Evolutionary conservation across 2,113 vertebrate species (phyloP), one percentile per base, ranked within the genome.

Genomic region (Platycercus adscitus): DNA sequence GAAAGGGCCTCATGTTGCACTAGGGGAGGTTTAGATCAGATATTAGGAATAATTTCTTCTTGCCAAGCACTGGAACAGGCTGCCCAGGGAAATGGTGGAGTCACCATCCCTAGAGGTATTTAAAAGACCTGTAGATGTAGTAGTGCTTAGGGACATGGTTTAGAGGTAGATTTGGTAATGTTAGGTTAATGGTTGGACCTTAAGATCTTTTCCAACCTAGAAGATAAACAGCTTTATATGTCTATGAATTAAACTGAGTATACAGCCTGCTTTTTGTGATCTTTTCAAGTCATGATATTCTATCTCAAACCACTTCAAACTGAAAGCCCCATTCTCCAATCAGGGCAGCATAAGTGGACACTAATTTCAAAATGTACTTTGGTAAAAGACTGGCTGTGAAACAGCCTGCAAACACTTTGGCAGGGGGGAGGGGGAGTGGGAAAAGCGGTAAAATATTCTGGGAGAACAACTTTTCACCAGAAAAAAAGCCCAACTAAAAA

Each of bases 11-110:
- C 41, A 33, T 47, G 15, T 5, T 61, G 53, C 18, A 49, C 9
- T 15, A 49, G 21, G 0, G 0, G 24, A 75, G 41, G 61, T 55
- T 81, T 4, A 55, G 41, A 56, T 1, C 6, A 11, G 47, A 37
- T 39, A 26, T 18, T 61, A 61, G 24, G 41, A 69, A 44, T 21
- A 76, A 55, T 37, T 37, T 50, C 10, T 24, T 81, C 26, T 31
- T 10, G 14, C 26, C 61, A 81, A 33, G 31, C 17, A 55, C 1
- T 37, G 55, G 41, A 52, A 83, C 13, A 49, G 19, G 17, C 12
- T 69, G 61, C 41, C 31, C 23, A 69, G 21, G 41, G 35, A 61
- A 43, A 18, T 3, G 5, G 25, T 33, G 19, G 47, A 68, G 23
- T 37, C 41, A 43, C 14, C 53, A 17, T 8, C 10, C 31, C 47